Evolutionary conservation across 1,140 invertebrate genomes (phyloP), one percentile per base, ranked within the genome.

Genomic region (Papilio dardanus): DNA sequence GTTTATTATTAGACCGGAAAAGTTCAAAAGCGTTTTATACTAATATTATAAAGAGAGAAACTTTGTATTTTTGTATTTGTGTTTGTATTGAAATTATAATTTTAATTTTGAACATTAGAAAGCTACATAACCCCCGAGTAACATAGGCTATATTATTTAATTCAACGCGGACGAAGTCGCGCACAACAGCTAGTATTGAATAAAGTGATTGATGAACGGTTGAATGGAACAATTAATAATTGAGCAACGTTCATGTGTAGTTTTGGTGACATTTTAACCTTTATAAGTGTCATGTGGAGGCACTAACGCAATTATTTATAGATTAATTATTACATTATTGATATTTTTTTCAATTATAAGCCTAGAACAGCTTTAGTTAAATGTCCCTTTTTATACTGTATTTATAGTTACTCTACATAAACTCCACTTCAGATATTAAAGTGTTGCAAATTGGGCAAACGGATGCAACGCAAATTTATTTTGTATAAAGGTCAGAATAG

Each of bases 401-500:
- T 24, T 28, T 16, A 66, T 42, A 12, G 68, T 50, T 8, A 71
- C 68, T 28, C 40, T 71, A 46, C 24, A 30, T 42, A 31, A 14
- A 46, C 24, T 46, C 40, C 40, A 71, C 68, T 71, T 71, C 28
- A 31, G 68, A 71, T 71, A 71, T 71, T 71, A 71, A 71, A 71
- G 68, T 71, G 68, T 46, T 71, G 68, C 37, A 71, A 69, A 42
- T 71, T 50, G 68, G 68, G 68, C 40, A 50, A 40, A 71, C 37
- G 42, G 24, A 50, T 71, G 68, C 68, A 71, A 42, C 68, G 21
- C 40, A 71, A 71, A 71, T 46, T 71, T 71, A 71, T 71, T 46
- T 71, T 71, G 37, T 46, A 71, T 71, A 71, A 71, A 50, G 68
- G 68, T 71, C 68, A 71, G 40, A 71, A 62, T 46, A 71, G 68